These are phyloP conservation scores for Crenichthys baileyi DNA, from an alignment of 2,797 vertebrate species.

Conservation along the genomic window DNA sequence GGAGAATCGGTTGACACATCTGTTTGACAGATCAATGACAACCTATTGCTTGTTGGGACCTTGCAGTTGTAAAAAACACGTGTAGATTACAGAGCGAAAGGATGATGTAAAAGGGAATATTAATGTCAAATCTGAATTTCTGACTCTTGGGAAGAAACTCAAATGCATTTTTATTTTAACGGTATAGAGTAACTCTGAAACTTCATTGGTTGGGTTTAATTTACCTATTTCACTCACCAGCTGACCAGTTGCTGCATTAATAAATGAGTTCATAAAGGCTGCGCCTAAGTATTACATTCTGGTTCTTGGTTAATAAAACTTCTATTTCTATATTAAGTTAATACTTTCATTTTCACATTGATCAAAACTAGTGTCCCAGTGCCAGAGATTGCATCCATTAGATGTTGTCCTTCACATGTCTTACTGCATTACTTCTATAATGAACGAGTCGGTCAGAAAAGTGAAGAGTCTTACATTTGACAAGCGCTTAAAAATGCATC, in stretches of 20 bases:
- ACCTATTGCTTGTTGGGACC: background rate
- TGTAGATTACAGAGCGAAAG: background rate
- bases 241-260: background rate
- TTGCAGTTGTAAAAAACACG: background rate
- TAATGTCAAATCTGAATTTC: background rate
- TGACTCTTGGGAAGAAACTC: too few relatives aligned
- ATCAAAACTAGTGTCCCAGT: background rate
- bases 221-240: background rate
- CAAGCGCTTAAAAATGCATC: conserved; percentile 8
- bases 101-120: background rate
- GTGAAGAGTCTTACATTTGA: background rate
- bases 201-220: background rate
- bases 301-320: background rate
- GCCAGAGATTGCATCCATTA: background rate
- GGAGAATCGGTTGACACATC: too few relatives aligned
- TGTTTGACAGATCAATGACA: too few relatives aligned
- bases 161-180: background rate
- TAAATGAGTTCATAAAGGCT: background rate
- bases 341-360: background rate
- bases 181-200: background rate
- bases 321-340: background rate
- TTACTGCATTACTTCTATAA: background rate
- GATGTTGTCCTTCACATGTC: background rate
- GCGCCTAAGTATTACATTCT: background rate
- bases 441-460: background rate